These are phyloP conservation scores for Girardia tigrina DNA, from an alignment of 2,888 invertebrate genomes.

Conservation along the genomic window DNA sequence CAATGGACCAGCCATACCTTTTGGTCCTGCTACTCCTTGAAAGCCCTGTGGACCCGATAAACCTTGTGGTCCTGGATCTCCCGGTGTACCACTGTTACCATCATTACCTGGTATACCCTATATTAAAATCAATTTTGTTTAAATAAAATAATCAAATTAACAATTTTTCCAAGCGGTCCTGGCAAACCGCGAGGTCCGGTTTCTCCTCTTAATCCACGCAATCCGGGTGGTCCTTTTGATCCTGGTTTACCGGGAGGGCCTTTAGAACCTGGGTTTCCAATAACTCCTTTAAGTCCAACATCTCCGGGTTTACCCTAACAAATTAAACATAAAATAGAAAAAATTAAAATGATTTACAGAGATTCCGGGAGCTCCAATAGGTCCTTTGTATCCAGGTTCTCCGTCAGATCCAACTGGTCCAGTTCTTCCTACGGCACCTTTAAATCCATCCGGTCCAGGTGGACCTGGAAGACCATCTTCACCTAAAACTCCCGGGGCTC, in stretches of 20 bases:
- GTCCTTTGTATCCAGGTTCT: constrained; percentile 29
- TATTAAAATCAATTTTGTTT: not conserved
- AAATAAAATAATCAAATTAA: constrained; percentile 48
- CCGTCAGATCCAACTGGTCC: not conserved
- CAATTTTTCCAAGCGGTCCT: constrained; percentile 35
- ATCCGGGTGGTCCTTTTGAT: constrained; percentile 52
- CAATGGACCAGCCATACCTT: constrained; percentile 37
- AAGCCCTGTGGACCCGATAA: constrained; percentile 61
- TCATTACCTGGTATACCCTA: constrained; percentile 41
- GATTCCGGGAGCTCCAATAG: constrained; percentile 24
- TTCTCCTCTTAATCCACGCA: constrained; percentile 47
- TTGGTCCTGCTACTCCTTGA: constrained; percentile 58
- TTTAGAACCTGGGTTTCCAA: constrained; percentile 5
- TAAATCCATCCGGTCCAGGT: not conserved
- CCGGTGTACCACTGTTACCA: constrained; percentile 41
- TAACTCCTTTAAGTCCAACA: not conserved
- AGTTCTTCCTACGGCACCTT: not conserved
- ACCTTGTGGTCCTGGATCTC: constrained; percentile 51
- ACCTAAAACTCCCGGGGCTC: not conserved
- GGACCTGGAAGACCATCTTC: not conserved
- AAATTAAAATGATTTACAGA: not conserved
- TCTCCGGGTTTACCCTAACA: constrained; percentile 19
- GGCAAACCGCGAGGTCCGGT: constrained; percentile 33
- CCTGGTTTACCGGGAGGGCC: constrained; percentile 50
- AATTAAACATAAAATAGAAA: not conserved